Evolutionary conservation across 2,113 vertebrate species (phyloP), one percentile per base, ranked within the genome.

Genomic region (Myiopsitta monachus): DNA sequence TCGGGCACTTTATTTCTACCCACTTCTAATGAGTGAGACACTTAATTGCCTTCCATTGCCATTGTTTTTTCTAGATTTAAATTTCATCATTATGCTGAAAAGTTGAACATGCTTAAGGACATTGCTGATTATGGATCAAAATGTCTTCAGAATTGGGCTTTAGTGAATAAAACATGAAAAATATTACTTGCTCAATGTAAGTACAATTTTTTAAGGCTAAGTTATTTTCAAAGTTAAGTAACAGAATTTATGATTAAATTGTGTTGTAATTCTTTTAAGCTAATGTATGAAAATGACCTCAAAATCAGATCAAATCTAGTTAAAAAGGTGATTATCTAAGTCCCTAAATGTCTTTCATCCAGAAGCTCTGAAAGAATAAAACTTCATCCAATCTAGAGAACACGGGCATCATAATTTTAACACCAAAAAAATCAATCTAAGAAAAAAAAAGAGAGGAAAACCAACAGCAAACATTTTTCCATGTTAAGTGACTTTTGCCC

Each of bases 231-330:
- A n/a, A n/a, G n/a, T n/a, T n/a, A n/a, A 86, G 94, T 95, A 96
- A 90, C 92, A 87, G 52, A 94, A 94, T 93, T 96, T 95, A 93
- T 88, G 92, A 96, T 86, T 96, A 93, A 95, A 89, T 95, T 96
- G 61, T 90, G 88, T 95, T 93, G 88, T 97, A 95, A 96, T 96
- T 95, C 89, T 95, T 95, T 95, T 92, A 92, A 83, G 92, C 64
- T 96, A 96, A 92, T 96, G 75, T 94, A 95, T 92, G 73, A 94
- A 96, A 96, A 96, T 93, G 30, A 94, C 80, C 88, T 95, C 80
- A 96, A 78, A 97, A 96, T 94, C 90, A 88, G 76, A 96, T 80
- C 61, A 86, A 88, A 95, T 72, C 92, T 84, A 76, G 76, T 95
- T 93, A 96, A 62, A 87, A 90, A 67, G 73, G 83, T 95, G 83